These are phyloP conservation scores for Ochropleura plecta DNA, from an alignment of 2,888 invertebrate genomes.

Conservation along the genomic window DNA sequence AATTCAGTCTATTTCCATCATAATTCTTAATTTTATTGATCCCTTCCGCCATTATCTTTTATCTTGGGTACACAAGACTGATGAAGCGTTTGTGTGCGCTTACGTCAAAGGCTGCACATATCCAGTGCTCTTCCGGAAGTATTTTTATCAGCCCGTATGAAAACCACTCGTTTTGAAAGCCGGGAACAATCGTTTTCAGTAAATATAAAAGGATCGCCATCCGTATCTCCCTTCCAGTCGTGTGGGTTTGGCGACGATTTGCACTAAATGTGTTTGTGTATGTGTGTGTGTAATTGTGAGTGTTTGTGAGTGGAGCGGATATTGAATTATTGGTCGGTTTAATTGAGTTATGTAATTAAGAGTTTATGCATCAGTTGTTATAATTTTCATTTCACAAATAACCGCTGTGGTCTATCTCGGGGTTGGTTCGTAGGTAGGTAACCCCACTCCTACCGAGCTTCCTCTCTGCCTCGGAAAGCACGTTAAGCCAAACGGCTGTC, in stretches of 20 bases:
- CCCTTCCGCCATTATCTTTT: constrained; percentile 19
- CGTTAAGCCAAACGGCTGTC: neutral
- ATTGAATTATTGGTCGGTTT: constrained; percentile 3
- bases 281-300: neutral
- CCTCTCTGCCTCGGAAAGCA: neutral
- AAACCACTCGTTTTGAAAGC: constrained; percentile 76
- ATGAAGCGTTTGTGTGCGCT: constrained; percentile 42
- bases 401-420: neutral
- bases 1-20: neutral
- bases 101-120: constrained; percentile 44
- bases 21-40: constrained; percentile 31
- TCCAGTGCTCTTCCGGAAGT: constrained; percentile 63
- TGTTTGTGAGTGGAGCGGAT: neutral
- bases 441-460: neutral
- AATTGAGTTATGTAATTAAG: neutral
- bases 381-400: neutral
- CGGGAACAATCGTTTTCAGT: constrained; percentile 78
- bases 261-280: constrained; percentile 66
- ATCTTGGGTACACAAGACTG: constrained; percentile 31
- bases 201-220: constrained; percentile 78
- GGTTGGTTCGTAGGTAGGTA: too few relatives aligned
- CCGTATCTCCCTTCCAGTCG: constrained; percentile 78
- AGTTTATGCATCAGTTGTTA: neutral
- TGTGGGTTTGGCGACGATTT: constrained; percentile 67
- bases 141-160: constrained; percentile 82